Evolutionary conservation across 2,113 vertebrate species (phyloP).

Genomic region (Serilophus lunatus): DNA sequence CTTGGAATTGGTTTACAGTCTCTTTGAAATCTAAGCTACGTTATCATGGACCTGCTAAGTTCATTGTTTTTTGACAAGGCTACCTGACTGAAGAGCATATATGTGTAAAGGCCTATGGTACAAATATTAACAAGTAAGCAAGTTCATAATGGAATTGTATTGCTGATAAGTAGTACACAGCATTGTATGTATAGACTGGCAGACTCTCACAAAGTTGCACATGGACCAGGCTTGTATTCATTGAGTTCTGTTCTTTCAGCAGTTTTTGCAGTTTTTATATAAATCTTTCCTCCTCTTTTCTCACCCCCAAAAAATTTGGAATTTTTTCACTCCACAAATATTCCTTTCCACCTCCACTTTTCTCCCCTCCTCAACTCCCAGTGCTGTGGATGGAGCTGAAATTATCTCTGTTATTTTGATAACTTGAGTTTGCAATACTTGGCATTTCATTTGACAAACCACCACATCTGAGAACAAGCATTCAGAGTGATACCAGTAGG

Average conservation of each 20-base stretch:
- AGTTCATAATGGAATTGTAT: neutral
- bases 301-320: neutral
- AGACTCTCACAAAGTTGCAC: neutral
- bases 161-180: neutral
- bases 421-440: neutral
- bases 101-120: neutral
- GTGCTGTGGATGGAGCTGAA: neutral
- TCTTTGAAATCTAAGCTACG: neutral
- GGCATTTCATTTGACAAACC: constrained; percentile 32
- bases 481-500: neutral
- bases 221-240: neutral
- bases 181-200: neutral
- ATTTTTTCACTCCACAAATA: constrained; percentile 18
- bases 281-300: neutral
- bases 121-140: neutral
- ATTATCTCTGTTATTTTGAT: constrained; percentile 36
- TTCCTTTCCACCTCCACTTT: constrained; percentile 26
- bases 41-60: neutral
- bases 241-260: neutral
- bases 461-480: neutral
- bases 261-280: neutral
- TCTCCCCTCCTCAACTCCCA: neutral
- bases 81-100: neutral
- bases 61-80: rapidly evolving
- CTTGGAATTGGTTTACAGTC: neutral